A percentile compares a stretch with the other conserved stretches of the same genome.
These are phyloP conservation scores for Leucophenga maculata DNA, from an alignment of 2,888 invertebrate species.

Conservation along the genomic window DNA sequence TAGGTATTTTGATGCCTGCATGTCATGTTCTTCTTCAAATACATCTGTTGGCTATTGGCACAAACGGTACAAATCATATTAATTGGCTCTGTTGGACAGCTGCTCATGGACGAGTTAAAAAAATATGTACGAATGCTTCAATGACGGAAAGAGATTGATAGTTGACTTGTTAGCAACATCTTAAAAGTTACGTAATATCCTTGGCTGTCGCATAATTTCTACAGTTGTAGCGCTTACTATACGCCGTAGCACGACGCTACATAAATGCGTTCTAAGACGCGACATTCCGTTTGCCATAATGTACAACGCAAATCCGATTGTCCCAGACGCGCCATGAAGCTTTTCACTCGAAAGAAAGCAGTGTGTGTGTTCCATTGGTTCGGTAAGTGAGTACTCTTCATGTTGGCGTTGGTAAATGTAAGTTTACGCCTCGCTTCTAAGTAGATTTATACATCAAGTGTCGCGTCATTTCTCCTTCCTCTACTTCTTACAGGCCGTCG, in stretches of 20 bases:
- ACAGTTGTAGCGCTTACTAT: conserved; percentile 33
- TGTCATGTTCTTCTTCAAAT: too few relatives aligned
- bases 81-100: conserved; percentile 38
- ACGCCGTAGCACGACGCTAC: conserved; percentile 13
- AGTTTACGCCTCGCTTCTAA: not conserved
- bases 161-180: too few relatives aligned
- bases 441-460: too few relatives aligned
- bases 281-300: conserved; percentile 37
- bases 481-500: conserved; percentile 10
- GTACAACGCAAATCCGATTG: conserved; percentile 30
- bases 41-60: conserved; percentile 34
- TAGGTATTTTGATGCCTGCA: too few relatives aligned
- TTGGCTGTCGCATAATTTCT: conserved; percentile 26
- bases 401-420: too few relatives aligned
- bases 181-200: not conserved
- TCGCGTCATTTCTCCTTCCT: not conserved
- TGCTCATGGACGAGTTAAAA: conserved; percentile 36
- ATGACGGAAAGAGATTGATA: not conserved
- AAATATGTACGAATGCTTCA: not conserved
- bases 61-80: conserved; percentile 34
- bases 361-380: conserved; percentile 26
- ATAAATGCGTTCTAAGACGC: conserved; percentile 30
- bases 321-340: conserved; percentile 33
- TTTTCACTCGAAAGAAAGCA: conserved; percentile 27
- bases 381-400: conserved; percentile 19